A percentile compares a stretch with the other conserved stretches of the same genome.
Conservation (phyloP, 2,797 vertebrate genomes). For the Gallinago nigripennis region DNA sequence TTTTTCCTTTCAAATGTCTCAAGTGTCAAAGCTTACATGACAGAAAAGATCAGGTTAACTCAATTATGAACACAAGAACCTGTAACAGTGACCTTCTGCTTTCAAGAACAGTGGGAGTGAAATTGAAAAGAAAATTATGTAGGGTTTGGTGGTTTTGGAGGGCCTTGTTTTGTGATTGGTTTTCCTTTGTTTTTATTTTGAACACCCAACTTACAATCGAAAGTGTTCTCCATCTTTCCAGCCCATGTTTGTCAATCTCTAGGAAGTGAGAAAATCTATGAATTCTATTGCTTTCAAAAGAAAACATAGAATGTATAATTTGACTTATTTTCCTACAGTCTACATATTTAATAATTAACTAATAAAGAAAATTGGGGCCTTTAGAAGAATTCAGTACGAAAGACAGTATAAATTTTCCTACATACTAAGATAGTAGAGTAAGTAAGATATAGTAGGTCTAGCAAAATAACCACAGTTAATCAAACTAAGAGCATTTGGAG, state of each 20-base stretch:
- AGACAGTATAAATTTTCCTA: not conserved
- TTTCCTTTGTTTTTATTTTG: not conserved
- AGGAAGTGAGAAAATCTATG: not conserved
- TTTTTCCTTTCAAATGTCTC: not conserved
- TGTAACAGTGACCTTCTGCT: not conserved
- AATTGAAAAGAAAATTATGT: not conserved
- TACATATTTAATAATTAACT: not conserved
- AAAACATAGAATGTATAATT: not conserved
- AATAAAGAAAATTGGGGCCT: not conserved
- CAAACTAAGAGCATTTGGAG: not conserved
- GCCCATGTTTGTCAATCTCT: not conserved
- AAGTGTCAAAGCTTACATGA: not conserved
- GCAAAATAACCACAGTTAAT: not conserved
- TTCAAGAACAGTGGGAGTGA: not conserved
- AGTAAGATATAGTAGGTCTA: not conserved
- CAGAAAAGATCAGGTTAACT: not conserved
- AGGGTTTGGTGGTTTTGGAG: no score
- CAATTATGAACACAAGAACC: not conserved
- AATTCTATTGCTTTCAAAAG: not conserved
- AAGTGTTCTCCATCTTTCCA: not conserved
- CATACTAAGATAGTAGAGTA: not conserved
- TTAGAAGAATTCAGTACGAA: not conserved
- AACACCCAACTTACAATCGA: not conserved
- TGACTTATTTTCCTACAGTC: not conserved
- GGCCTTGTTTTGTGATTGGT: not conserved